Conservation (phyloP, 1,140 invertebrate species). For the Drosophila sproati region DNA sequence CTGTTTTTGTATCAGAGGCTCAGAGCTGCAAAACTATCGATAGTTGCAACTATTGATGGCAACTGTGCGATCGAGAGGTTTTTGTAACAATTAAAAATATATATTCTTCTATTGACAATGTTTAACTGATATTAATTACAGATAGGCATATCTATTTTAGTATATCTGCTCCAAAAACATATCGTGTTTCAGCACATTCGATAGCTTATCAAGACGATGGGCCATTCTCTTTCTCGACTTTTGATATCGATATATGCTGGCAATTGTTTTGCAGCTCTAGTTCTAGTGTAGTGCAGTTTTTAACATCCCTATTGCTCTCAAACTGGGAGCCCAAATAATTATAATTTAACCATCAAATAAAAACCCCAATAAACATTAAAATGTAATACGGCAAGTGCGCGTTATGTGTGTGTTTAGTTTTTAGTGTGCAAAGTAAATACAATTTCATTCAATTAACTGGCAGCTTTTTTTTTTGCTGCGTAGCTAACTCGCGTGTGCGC, state of each 20-base stretch:
- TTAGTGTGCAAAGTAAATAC: conserved; percentile 38
- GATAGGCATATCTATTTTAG: no score
- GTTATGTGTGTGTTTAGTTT: conserved; percentile 21
- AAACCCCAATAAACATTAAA: conserved; percentile 12
- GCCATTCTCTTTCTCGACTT: neutral
- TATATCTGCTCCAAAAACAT: neutral
- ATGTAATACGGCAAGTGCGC: conserved; percentile 27
- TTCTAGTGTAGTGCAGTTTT: conserved; percentile 32
- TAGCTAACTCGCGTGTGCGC: conserved; percentile 38
- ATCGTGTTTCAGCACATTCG: neutral
- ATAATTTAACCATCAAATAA: conserved; percentile 19
- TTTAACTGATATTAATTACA: neutral
- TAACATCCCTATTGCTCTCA: conserved; percentile 34
- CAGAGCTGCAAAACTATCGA: conserved; percentile 26
- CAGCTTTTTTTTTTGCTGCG: conserved; percentile 48
- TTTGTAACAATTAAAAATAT: neutral
- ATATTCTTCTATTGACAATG: neutral
- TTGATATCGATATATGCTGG: conserved; percentile 7
- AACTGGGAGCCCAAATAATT: conserved; percentile 28
- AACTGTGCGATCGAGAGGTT: neutral
- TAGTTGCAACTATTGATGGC: neutral
- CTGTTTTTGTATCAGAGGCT: conserved; percentile 33
- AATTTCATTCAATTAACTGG: conserved; percentile 43
- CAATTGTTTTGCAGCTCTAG: conserved; percentile 27
- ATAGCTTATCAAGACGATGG: neutral